These are phyloP conservation scores for Osmerus eperlanus DNA, from an alignment of 2,113 vertebrate species.

Conservation along the genomic window DNA sequence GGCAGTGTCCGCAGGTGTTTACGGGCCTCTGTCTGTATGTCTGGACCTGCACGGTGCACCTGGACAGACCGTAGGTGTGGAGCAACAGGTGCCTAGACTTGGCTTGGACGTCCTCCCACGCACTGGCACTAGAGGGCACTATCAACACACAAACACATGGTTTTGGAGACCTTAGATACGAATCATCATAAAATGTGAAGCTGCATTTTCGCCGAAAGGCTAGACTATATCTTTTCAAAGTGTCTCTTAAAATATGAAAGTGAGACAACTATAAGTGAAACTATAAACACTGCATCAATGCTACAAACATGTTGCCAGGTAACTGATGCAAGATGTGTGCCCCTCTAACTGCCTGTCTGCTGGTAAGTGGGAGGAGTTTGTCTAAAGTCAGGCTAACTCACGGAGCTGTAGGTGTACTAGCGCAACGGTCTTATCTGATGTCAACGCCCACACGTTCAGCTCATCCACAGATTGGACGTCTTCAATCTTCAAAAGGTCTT, in stretches of 20 bases:
- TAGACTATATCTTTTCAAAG: too few relatives aligned
- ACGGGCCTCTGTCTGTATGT: constrained; percentile 75
- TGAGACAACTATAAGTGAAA: too few relatives aligned
- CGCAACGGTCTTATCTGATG: constrained; percentile 86
- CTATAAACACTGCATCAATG: too few relatives aligned
- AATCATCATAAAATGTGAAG: too few relatives aligned
- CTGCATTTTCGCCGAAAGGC: too few relatives aligned
- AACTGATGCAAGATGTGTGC: too few relatives aligned
- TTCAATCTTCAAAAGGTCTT: constrained; percentile 89
- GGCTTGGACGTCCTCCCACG: constrained; percentile 92
- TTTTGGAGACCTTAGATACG: neutral
- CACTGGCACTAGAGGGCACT: constrained; percentile 84
- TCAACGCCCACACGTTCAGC: constrained; percentile 94
- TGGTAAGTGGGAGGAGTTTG: neutral
- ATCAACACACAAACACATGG: constrained; percentile 41
- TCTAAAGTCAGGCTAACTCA: constrained; percentile 61
- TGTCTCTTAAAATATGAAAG: too few relatives aligned
- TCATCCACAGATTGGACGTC: constrained; percentile 90
- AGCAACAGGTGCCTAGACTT: constrained; percentile 85
- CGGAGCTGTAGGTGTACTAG: constrained; percentile 89
- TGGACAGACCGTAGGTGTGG: constrained; percentile 84
- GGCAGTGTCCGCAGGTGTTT: constrained; percentile 80
- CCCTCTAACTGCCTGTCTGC: neutral
- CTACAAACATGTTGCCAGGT: too few relatives aligned
- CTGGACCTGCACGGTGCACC: constrained; percentile 91